Evolutionary conservation across 2,797 vertebrate species (phyloP).

Genomic region (Anabacerthia variegaticeps): DNA sequence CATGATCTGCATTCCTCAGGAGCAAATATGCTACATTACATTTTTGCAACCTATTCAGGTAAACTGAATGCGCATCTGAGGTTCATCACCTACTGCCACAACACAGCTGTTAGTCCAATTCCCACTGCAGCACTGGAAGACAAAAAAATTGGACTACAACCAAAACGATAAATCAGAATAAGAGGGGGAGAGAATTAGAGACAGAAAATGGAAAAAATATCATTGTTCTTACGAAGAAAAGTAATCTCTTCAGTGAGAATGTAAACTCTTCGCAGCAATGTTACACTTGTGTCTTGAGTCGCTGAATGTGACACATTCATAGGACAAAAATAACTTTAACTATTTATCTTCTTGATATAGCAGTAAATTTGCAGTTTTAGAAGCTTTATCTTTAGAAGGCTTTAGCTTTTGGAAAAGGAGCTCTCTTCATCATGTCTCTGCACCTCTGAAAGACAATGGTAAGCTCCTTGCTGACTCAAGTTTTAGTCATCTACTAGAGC

Average conservation of each 20-base stretch:
- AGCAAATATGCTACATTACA: background rate
- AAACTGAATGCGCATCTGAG: background rate
- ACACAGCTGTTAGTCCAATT: background rate
- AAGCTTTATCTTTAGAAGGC: background rate
- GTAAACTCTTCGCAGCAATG: background rate
- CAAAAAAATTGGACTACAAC: background rate
- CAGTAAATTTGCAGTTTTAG: background rate
- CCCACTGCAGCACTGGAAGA: background rate
- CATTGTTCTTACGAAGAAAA: background rate
- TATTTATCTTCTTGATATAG: background rate
- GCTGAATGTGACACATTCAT: background rate
- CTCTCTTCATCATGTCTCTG: background rate
- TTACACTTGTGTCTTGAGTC: background rate
- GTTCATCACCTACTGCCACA: background rate
- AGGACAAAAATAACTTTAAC: background rate
- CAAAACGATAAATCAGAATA: background rate
- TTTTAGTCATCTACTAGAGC: background rate
- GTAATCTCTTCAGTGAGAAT: background rate
- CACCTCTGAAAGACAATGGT: background rate
- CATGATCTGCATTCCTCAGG: background rate
- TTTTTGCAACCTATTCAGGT: background rate
- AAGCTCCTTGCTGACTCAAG: background rate
- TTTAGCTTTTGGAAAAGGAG: background rate
- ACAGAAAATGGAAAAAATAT: background rate
- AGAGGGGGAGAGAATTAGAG: background rate